Evolutionary conservation across 2,888 invertebrate species (phyloP).

Genomic region (Apomyelois bistriatella): DNA sequence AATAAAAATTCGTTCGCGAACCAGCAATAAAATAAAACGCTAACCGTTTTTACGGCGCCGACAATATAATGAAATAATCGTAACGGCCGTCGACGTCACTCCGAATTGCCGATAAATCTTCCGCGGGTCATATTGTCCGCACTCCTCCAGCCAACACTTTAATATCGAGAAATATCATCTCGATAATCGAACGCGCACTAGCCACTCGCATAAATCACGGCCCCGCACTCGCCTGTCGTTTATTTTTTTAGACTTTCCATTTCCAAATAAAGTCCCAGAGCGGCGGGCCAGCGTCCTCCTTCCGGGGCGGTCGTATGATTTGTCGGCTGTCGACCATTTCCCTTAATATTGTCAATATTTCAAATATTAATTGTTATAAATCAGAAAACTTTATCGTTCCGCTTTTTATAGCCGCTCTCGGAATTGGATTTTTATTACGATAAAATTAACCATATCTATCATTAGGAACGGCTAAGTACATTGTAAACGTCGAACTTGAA

Average conservation of each 20-base stretch:
- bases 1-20: constrained; percentile 69
- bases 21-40: constrained; percentile 76
- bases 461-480: constrained; percentile 30
- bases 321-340: constrained; percentile 76
- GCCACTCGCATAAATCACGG: constrained; percentile 71
- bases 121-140: constrained; percentile 79
- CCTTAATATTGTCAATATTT: constrained; percentile 79
- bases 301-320: constrained; percentile 79
- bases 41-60: constrained; percentile 78
- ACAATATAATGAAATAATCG: constrained; percentile 79
- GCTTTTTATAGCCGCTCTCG: constrained; percentile 57
- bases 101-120: constrained; percentile 78
- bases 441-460: constrained; percentile 49
- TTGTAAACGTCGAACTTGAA: constrained; percentile 45
- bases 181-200: constrained; percentile 74
- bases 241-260: constrained; percentile 79
- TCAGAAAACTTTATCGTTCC: constrained; percentile 66
- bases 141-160: constrained; percentile 77
- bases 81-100: constrained; percentile 74
- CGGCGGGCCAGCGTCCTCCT: constrained; percentile 75
- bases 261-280: constrained; percentile 78
- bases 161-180: constrained; percentile 79
- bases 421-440: constrained; percentile 66
- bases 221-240: constrained; percentile 68
- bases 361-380: constrained; percentile 80